Conservation (phyloP, 2,888 invertebrate species). For the Dorcus hopei region DNA sequence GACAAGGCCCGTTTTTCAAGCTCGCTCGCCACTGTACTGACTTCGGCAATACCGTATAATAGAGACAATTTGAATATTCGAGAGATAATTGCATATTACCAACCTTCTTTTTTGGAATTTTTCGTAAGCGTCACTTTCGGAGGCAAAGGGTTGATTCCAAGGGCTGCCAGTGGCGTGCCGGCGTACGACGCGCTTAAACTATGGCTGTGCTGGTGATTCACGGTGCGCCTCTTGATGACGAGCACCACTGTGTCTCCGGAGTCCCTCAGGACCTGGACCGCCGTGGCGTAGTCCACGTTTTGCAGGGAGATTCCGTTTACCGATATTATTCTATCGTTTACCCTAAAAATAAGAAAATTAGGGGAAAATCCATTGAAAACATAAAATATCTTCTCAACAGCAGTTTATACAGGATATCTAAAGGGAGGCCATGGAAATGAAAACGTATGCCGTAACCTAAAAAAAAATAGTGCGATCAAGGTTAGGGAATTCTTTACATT, state of each 20-base stretch:
- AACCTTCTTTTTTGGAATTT: conserved; percentile 93
- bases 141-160: conserved; percentile 46
- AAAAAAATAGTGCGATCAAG: too few relatives aligned
- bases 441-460: too few relatives aligned
- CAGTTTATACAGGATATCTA: too few relatives aligned
- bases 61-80: too few relatives aligned
- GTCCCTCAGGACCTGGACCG: conserved; percentile 87
- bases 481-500: too few relatives aligned
- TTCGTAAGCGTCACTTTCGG: conserved; percentile 85
- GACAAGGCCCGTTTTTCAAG: too few relatives aligned
- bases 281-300: conserved; percentile 94
- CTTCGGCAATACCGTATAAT: too few relatives aligned
- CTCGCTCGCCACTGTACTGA: too few relatives aligned
- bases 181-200: conserved; percentile 35
- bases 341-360: conserved; percentile 57
- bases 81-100: not conserved
- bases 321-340: conserved; percentile 95
- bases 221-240: conserved; percentile 76
- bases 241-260: conserved; percentile 85
- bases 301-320: conserved; percentile 95
- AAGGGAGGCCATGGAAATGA: too few relatives aligned
- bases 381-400: too few relatives aligned
- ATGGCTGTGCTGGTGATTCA: conserved; percentile 45
- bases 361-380: not conserved
- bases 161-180: conserved; percentile 38